Percentiles rank a stretch among this genome's conserved stretches.
Conservation (phyloP, 2,113 vertebrate species). For the Paralichthys olivaceus region DNA sequence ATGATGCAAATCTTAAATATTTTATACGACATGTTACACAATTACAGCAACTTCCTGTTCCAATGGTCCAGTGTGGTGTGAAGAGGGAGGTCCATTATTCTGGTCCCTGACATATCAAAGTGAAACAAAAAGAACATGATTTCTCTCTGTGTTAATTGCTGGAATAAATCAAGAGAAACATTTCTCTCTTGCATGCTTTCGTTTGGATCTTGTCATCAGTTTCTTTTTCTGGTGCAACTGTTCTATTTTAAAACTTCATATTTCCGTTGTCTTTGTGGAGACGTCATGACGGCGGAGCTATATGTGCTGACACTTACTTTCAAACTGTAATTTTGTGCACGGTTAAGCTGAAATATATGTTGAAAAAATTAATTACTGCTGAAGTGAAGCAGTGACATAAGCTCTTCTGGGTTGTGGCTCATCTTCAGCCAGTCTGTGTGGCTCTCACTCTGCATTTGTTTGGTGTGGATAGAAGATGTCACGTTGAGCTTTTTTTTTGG, state of each 20-base stretch:
- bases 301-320: constrained; percentile 13
- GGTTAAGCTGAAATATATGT: constrained; percentile 8
- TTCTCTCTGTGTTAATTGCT: too few species aligned
- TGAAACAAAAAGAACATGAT: too few species aligned
- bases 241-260: background rate
- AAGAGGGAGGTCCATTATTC: too few species aligned
- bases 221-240: too few species aligned
- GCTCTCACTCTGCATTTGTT: constrained; percentile 57
- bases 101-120: too few species aligned
- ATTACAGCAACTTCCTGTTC: too few species aligned
- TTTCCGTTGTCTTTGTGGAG: background rate
- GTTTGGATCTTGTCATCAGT: too few species aligned
- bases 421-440: constrained; percentile 28
- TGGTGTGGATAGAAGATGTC: constrained; percentile 47
- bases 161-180: too few species aligned
- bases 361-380: constrained; percentile 25
- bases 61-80: too few species aligned
- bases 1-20: too few species aligned
- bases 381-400: constrained; percentile 24
- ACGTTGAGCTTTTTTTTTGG: constrained; percentile 26
- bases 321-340: constrained; percentile 7
- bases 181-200: too few species aligned
- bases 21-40: too few species aligned
- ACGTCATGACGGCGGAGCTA: background rate
- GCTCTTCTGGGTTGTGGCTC: constrained; percentile 28